Evolutionary conservation across 2,113 vertebrate species (phyloP), one percentile per base, ranked within the genome.

Genomic region (Hippocampus comes): DNA sequence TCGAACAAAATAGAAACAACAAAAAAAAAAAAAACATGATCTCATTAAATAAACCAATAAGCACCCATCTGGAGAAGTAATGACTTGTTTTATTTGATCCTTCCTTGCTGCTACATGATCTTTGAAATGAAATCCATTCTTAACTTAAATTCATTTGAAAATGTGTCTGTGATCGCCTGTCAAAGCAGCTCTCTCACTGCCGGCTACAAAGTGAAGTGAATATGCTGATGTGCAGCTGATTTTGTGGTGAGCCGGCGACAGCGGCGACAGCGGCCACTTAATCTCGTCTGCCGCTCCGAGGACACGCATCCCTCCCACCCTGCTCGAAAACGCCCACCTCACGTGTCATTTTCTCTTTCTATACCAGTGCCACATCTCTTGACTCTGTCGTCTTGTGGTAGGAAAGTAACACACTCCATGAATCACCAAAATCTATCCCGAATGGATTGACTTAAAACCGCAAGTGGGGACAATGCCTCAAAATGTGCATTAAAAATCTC

Each of bases 131-230:
- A 76, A 71, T 68, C 4, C 8, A 72, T 60, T 2, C n/a, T 56
- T 56, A 23, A 89, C 78, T 79, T 86, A 71, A 86, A 77, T 38
- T 38, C 5, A 38, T 6, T 6, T 82, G 73, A 77, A 78, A 81
- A 64, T 76, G 74, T 72, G 63, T 77, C 20, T 77, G 76, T 78
- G 75, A 88, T 85, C 68, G 27, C 56, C 64, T 80, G 70, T 76
- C 78, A 80, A 82, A 80, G 57, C 76, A 72, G 70, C 70, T 82
- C 80, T 72, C 78, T 68, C 63, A 73, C 71, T 34, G 2, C 66
- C 51, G 76, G 82, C 34, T 74, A 76, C 77, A 81, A 79, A 81
- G 79, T 74, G 74, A 85, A 84, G 87, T 67, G 82, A 87, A 81
- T 80, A 84, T 82, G 81, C 81, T 82, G 81, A 86, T 80, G 80